Percentiles rank a stretch among this genome's conserved stretches.
Evolutionary conservation across 2,888 invertebrate genomes (phyloP).

Genomic region (Patella ulyssiponensis): DNA sequence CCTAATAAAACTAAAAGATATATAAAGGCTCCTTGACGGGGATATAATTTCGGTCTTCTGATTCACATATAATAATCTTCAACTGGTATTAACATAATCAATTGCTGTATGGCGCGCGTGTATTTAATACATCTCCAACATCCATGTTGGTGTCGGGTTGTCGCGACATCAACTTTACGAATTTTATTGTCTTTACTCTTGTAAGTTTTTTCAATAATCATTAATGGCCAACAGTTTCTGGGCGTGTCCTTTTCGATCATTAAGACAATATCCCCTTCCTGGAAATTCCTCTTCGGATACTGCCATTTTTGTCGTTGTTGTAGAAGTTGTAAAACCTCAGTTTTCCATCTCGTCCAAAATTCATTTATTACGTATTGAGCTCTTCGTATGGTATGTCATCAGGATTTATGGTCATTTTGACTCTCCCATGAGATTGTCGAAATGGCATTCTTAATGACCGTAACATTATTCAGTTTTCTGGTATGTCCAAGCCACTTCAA

Average conservation of each 20-base stretch:
- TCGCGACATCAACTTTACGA: constrained; percentile 30
- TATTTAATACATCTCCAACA: too few relatives aligned
- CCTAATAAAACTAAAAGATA: too few relatives aligned
- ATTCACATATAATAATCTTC: too few relatives aligned
- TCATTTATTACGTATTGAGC: constrained; percentile 30
- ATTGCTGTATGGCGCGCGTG: too few relatives aligned
- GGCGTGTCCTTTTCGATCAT: constrained; percentile 37
- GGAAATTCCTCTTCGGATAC: constrained; percentile 25
- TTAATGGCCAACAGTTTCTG: constrained; percentile 36
- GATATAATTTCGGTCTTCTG: too few relatives aligned
- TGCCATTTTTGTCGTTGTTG: constrained; percentile 40
- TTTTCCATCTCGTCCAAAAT: constrained; percentile 46
- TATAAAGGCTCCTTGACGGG: too few relatives aligned
- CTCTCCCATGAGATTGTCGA: not conserved
- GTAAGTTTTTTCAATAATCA: constrained; percentile 22
- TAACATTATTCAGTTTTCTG: not conserved
- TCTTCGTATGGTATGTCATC: not conserved
- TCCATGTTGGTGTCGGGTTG: not conserved
- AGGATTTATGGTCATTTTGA: not conserved
- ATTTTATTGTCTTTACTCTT: constrained; percentile 33
- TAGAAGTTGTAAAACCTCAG: constrained; percentile 38
- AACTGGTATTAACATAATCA: too few relatives aligned
- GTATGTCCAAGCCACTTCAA: not conserved
- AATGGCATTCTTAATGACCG: not conserved
- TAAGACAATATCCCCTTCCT: constrained; percentile 43